A percentile compares a stretch with the other conserved stretches of the same genome.
phyloP scores from a whole-genome alignment of 2,113 vertebrate genomes.

The Leptobrachium leishanense region DNA sequence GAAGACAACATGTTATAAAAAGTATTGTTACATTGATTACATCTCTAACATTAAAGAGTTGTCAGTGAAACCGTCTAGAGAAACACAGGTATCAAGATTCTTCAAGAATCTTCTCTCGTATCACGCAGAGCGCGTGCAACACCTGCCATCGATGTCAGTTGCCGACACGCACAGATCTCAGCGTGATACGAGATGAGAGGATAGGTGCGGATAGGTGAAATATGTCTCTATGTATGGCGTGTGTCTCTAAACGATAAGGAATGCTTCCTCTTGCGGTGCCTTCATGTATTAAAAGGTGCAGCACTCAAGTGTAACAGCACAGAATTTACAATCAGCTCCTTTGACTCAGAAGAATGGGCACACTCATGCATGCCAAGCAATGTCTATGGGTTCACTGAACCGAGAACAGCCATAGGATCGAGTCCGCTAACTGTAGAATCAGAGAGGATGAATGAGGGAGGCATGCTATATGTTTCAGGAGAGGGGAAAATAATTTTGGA shows the following conservation, averaged over 20 bases:
- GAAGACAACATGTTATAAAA: too few relatives aligned
- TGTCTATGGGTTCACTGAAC: slow-evolving; percentile 26
- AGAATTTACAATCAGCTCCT: slow-evolving; percentile 24
- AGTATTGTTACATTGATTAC: too few relatives aligned
- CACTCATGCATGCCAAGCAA: slow-evolving; percentile 29
- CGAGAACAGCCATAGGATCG: slow-evolving; percentile 26
- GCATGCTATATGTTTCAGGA: slow-evolving; percentile 42
- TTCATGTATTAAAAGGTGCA: not conserved
- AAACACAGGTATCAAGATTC: not conserved
- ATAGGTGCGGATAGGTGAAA: not conserved
- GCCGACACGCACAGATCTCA: not conserved
- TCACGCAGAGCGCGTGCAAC: not conserved
- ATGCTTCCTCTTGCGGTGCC: not conserved
- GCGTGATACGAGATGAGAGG: not conserved
- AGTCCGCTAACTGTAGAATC: slow-evolving; percentile 28
- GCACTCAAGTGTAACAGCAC: slow-evolving; percentile 18
- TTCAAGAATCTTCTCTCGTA: not conserved
- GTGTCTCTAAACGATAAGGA: not conserved
- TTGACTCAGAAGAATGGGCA: slow-evolving; percentile 21
- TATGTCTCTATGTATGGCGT: not conserved
- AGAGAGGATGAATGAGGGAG: slow-evolving; percentile 25
- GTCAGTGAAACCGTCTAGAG: not conserved
- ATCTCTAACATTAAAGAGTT: too few relatives aligned
- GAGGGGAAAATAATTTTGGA: slow-evolving; percentile 36
- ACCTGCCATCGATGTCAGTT: not conserved